Evolutionary conservation across 2,797 vertebrate species (phyloP), one percentile per base, ranked within the genome.

Genomic region (Pseudotriccus pelzelni): DNA sequence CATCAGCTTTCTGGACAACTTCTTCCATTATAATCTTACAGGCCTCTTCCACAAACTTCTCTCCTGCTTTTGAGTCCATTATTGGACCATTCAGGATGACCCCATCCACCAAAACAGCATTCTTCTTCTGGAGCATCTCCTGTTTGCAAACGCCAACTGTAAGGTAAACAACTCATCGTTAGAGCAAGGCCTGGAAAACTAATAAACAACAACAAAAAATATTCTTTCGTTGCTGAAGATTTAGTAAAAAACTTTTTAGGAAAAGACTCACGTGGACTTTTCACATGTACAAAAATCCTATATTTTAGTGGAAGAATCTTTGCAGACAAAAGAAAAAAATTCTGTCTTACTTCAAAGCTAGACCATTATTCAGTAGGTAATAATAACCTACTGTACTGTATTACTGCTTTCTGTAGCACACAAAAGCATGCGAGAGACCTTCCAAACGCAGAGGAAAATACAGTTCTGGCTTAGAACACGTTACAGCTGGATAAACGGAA

Each of bases 11-110:
- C 95, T 96, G 97, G 70, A 99, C 95, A 28, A 98, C 96, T 37
- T 98, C 98, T 87, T 98, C 97, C 97, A 99, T 97, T 80, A 99
- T 98, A 22, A 99, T 96, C 64, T 94, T 97, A 91, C 98, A 97
- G 46, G 98, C 97, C 15, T 98, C 98, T 88, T 98, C 97, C 50
- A 99, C 96, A 97, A 99, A 98, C 70, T 96, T 97, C 94, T 98
- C 98, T 88, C 98, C 98, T 67, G 97, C 91, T 63, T 90, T 97
- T 60, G 92, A 83, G 41, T 99, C 97, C 87, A 96, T 94, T 43
- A 97, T 95, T 3, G 98, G 98, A 22, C 98, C 97, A 39, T 98
- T 98, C 85, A 98, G 89, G 44, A 97, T 9, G 10, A 98, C 63
- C 1, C 97, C 98, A 75, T 98, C 98, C 85, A 98, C 97, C 24